These are phyloP conservation scores for Fulmarus glacialis DNA, from an alignment of 2,113 vertebrate species.

Conservation along the genomic window DNA sequence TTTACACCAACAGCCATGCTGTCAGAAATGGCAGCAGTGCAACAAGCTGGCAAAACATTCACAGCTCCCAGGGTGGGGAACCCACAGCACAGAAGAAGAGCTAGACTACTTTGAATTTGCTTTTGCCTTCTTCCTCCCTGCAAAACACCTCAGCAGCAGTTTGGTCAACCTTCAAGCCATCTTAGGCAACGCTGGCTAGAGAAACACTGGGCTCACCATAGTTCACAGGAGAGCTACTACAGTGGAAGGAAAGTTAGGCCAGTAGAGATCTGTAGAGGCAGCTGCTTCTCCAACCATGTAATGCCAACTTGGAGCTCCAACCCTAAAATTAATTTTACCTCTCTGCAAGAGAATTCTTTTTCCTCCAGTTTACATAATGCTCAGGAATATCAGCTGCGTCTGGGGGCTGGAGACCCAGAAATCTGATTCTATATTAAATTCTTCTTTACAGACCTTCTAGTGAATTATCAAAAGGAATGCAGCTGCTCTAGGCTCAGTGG, in stretches of 20 bases:
- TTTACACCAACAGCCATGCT: rapidly evolving
- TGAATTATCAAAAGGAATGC: background rate
- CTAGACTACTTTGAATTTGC: too few relatives aligned
- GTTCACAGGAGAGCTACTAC: background rate
- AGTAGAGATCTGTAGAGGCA: background rate
- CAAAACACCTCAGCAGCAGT: background rate
- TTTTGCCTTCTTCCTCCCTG: background rate
- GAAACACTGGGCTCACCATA: background rate
- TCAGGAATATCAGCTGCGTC: background rate
- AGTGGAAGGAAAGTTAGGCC: background rate
- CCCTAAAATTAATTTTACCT: background rate
- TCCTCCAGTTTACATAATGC: background rate
- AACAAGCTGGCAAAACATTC: background rate
- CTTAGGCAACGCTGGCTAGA: background rate
- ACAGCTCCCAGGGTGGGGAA: background rate
- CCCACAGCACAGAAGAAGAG: background rate
- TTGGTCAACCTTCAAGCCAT: background rate
- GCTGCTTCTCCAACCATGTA: background rate
- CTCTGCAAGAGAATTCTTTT: background rate
- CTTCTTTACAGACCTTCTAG: background rate
- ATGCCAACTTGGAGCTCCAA: background rate
- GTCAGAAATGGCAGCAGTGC: background rate
- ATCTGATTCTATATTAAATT: background rate
- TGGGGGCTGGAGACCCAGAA: background rate
- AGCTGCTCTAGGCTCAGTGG: background rate